A percentile compares a stretch with the other conserved stretches of the same genome.
phyloP scores from a whole-genome alignment of 1,140 invertebrate species.

The Penaeus japonicus region DNA sequence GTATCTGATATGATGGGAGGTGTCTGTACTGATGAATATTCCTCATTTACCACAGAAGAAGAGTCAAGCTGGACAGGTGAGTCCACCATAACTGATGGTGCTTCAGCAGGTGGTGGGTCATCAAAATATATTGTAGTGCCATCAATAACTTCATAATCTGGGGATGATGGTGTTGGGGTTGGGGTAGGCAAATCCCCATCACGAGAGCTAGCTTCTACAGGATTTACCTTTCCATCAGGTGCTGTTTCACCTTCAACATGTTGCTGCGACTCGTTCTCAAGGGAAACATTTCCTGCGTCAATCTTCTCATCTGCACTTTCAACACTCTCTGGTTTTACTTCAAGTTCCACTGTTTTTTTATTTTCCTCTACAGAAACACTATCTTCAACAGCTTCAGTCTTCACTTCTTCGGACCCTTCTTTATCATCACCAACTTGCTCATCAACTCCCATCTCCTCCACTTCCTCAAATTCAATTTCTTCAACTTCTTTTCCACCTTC shows the following conservation, averaged over 20 bases:
- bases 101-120: conserved; percentile 9
- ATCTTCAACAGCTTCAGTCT: too few relatives aligned
- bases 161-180: background rate
- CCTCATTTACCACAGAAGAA: conserved; percentile 9
- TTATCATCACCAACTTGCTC: background rate
- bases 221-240: background rate
- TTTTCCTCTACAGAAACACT: too few relatives aligned
- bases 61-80: background rate
- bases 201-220: background rate
- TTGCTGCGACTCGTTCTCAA: background rate
- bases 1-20: too few relatives aligned
- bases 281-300: background rate
- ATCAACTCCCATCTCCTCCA: background rate
- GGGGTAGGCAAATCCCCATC: background rate
- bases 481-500: background rate
- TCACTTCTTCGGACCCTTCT: background rate
- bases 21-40: background rate
- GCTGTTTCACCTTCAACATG: background rate
- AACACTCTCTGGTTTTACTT: background rate
- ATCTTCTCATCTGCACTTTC: background rate
- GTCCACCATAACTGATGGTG: background rate
- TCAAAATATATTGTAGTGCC: conserved; percentile 42
- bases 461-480: background rate
- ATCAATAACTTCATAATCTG: conserved; percentile 45
- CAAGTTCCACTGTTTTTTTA: background rate